Base-by-base conservation (phyloP, 1,140 invertebrate genomes). In the Meloidogyne exigua region DNA sequence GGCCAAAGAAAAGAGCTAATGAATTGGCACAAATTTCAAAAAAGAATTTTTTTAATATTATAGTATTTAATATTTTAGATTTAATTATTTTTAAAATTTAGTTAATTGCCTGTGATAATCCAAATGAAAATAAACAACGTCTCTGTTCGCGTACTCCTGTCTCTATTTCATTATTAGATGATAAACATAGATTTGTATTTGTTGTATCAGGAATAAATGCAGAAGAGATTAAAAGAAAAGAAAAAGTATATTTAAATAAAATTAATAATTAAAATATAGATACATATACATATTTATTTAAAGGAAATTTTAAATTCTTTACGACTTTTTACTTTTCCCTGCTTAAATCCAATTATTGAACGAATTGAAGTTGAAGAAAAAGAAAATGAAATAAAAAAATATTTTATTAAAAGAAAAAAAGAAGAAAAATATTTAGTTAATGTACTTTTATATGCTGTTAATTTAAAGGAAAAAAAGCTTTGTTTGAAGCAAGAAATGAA, bases 401-500 rank as follows among this genome's bases (percentile, higher is more conserved):
- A 57, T 57, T 57, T 57, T 15, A 32, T 32, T 32, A 57, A 57
- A 57, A 57, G 49, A 57, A n/a, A 18, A 57, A 57, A 57, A 57
- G 70, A 80, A n/a, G 39, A 18, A 5, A 49, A 80, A 26, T 64
- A 79, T 21, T 63, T 76, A 26, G 72, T 75, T 3, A 77, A 85
- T 62, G 76, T 82, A 15, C 77, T 76, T 62, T 85, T 85, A 84
- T 87, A 85, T 69, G 76, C 85, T 9, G 65, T 77, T 3, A 87
- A 86, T 79, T 80, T 80, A 1, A 70, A 65, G 7, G 84, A 77
- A 7, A 81, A 86, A 68, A 81, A 79, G 28, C 76, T 86, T 66
- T 86, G 85, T 57, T 76, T 75, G 62, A 87, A 81, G 62, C 80
- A 85, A 65, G 85, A 86, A 44, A 80, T 86, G 32, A 84, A 68